These are phyloP conservation scores for Caenorhabditis sp. DNA, from an alignment of 2,888 invertebrate species.

Conservation along the genomic window DNA sequence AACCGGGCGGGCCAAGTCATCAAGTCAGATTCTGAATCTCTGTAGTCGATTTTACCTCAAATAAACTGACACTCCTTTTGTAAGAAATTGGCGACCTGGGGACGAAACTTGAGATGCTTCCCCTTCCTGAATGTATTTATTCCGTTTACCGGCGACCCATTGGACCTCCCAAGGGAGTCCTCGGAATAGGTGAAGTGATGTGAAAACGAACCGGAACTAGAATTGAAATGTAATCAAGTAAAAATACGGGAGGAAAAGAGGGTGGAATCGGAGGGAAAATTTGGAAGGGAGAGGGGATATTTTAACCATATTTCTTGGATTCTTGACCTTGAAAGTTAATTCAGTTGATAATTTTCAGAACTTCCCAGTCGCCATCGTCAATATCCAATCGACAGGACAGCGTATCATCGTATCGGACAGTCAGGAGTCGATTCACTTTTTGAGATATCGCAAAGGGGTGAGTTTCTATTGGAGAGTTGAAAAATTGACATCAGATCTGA, in stretches of 20 bases:
- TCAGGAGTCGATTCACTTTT: constrained; percentile 96
- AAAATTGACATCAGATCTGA: too few relatives aligned
- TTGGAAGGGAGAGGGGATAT: background rate
- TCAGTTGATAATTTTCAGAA: constrained; percentile 88
- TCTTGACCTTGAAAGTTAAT: background rate
- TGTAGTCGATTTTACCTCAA: too few relatives aligned
- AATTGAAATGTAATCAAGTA: background rate
- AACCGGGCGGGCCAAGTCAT: too few relatives aligned
- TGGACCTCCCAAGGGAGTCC: constrained; percentile 15
- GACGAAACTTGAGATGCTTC: constrained; percentile 31
- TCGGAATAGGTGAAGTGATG: constrained; percentile 1
- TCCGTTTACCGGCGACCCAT: background rate
- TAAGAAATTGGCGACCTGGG: too few relatives aligned
- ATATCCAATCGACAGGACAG: constrained; percentile 95
- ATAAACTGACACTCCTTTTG: too few relatives aligned
- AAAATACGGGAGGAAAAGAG: background rate
- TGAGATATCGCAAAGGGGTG: constrained; percentile 87
- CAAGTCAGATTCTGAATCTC: too few relatives aligned
- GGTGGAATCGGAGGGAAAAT: constrained; percentile 2
- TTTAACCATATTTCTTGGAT: background rate
- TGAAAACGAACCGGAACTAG: constrained; percentile 13
- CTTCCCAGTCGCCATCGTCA: constrained; percentile 95
- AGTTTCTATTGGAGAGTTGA: constrained; percentile 64
- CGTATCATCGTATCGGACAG: constrained; percentile 96
- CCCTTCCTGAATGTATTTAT: background rate